A percentile compares a stretch with the other conserved stretches of the same genome.
Evolutionary conservation across 2,797 vertebrate genomes (phyloP).

Genomic region (Garrulus glandarius): DNA sequence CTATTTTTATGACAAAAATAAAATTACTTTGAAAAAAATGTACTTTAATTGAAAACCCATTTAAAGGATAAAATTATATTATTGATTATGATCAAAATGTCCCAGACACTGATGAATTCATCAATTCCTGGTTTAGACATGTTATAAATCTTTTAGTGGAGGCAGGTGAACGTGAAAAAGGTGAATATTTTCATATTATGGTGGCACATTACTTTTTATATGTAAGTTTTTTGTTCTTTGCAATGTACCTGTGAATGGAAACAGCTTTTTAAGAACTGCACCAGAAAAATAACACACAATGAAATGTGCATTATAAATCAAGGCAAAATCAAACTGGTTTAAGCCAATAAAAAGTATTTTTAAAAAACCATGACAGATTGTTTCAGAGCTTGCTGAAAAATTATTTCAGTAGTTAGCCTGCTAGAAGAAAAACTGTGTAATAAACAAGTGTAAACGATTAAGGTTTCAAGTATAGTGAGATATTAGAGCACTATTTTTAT

Average conservation of each 20-base stretch:
- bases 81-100: slow-evolving; percentile 79
- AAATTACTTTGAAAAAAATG: slow-evolving; percentile 69
- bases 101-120: slow-evolving; percentile 72
- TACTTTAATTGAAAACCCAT: slow-evolving; percentile 77
- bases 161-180: slow-evolving; percentile 55
- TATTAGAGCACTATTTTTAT: not conserved
- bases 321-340: slow-evolving; percentile 15
- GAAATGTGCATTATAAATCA: slow-evolving; percentile 48
- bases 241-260: not conserved
- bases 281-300: slow-evolving; percentile 14
- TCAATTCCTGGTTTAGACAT: slow-evolving; percentile 65
- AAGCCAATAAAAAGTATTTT: slow-evolving; percentile 26
- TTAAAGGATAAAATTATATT: slow-evolving; percentile 75
- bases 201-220: slow-evolving; percentile 40
- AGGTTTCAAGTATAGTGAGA: not conserved
- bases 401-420: slow-evolving; percentile 2
- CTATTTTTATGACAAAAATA: slow-evolving; percentile 60
- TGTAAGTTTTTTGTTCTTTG: slow-evolving; percentile 43
- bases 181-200: slow-evolving; percentile 72
- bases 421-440: not conserved
- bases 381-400: slow-evolving; percentile 23
- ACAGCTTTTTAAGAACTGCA: slow-evolving; percentile 34
- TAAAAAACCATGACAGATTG: slow-evolving; percentile 15
- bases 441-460: not conserved
- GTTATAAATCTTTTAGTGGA: slow-evolving; percentile 74